Conservation (phyloP, 2,888 invertebrate genomes). For the Bhutanitis thaidina region DNA sequence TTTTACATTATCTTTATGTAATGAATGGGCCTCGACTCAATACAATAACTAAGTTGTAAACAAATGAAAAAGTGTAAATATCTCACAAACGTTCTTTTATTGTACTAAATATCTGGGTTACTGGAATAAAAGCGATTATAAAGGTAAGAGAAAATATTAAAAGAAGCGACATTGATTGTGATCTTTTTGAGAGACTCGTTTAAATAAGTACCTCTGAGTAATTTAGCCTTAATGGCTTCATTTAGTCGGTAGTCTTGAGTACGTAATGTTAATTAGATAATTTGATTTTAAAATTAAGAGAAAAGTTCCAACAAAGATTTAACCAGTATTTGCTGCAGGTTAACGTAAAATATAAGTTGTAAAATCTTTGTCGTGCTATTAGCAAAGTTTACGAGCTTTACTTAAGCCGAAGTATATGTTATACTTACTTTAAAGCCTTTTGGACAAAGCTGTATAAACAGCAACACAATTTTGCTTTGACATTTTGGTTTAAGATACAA, state of each 20-base stretch:
- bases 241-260: conserved; percentile 43
- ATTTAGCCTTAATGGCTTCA: conserved; percentile 48
- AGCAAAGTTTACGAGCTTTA: conserved; percentile 16
- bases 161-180: conserved; percentile 18
- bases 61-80: too few species aligned
- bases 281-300: conserved; percentile 49
- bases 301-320: conserved; percentile 39
- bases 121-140: conserved; percentile 7
- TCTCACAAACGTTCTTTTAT: not conserved
- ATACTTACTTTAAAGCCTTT: conserved; percentile 14
- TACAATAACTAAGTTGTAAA: too few species aligned
- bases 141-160: conserved; percentile 15
- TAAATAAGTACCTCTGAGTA: conserved; percentile 46
- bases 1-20: too few species aligned
- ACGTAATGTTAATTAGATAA: conserved; percentile 58
- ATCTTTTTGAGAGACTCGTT: conserved; percentile 33
- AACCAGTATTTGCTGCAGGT: conserved; percentile 20
- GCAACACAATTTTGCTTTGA: conserved; percentile 14
- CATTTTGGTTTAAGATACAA: conserved; percentile 16
- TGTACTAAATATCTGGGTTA: conserved; percentile 7
- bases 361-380: conserved; percentile 14
- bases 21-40: too few species aligned
- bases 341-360: conserved; percentile 13
- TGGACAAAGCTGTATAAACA: conserved; percentile 17
- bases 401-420: conserved; percentile 19